Evolutionary conservation across 2,888 invertebrate species (phyloP).

Genomic region (Pristionchus entomophagus): DNA sequence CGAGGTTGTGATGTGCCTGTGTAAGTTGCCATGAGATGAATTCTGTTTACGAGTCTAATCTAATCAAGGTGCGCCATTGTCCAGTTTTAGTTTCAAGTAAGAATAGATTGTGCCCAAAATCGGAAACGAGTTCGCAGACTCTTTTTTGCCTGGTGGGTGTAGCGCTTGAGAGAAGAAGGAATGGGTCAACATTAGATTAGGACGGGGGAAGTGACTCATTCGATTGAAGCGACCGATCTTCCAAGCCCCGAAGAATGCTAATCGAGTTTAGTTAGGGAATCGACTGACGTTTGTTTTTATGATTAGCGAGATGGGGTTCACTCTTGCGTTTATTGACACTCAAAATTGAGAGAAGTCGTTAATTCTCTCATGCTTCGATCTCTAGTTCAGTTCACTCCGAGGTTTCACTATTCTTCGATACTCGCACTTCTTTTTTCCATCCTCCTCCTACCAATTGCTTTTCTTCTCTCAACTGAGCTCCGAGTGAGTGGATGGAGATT

Average conservation of each 20-base stretch:
- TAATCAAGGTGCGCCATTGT: not conserved
- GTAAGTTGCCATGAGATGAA: not conserved
- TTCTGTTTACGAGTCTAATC: not conserved
- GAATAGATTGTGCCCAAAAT: not conserved
- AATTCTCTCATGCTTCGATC: not conserved
- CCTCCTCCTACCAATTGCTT: not conserved
- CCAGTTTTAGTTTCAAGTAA: not conserved
- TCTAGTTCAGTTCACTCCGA: not conserved
- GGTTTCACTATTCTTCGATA: too few relatives aligned
- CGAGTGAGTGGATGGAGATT: not conserved
- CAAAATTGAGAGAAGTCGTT: not conserved
- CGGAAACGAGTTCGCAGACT: constrained; percentile 22
- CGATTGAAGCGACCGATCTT: not conserved
- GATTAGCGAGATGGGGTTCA: not conserved
- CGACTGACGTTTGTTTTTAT: constrained; percentile 2
- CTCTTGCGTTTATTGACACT: not conserved
- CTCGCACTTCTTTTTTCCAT: not conserved
- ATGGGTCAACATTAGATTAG: constrained; percentile 41
- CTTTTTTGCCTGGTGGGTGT: not conserved
- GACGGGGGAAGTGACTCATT: constrained; percentile 1
- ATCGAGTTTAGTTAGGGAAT: constrained; percentile 8
- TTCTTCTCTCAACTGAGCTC: not conserved
- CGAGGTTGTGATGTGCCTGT: not conserved
- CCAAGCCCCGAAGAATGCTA: not conserved
- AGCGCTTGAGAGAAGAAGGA: not conserved